Evolutionary conservation across 2,113 vertebrate genomes (phyloP).

Genomic region (Raja brachyura): DNA sequence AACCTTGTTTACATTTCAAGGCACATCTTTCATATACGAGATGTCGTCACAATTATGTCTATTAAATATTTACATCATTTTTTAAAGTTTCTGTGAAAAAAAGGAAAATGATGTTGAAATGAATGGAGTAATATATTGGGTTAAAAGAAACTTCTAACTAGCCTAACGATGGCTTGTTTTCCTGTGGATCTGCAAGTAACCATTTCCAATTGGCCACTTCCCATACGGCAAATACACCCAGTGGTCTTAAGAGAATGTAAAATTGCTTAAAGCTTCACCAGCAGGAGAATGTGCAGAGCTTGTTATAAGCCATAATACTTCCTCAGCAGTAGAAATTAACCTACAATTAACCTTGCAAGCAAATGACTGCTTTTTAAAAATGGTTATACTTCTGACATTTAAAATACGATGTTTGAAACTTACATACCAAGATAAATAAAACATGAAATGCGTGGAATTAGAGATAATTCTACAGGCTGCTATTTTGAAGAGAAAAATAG

Average conservation of each 20-base stretch:
- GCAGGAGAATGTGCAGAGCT: neutral
- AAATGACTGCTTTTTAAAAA: neutral
- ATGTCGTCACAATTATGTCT: too few relatives aligned
- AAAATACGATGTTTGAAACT: neutral
- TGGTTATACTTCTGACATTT: neutral
- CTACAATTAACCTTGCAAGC: constrained; percentile 6
- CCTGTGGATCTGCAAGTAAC: neutral
- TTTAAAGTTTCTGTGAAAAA: neutral
- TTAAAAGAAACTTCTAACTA: too few relatives aligned
- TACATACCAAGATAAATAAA: neutral
- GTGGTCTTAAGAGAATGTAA: neutral
- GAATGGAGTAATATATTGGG: neutral
- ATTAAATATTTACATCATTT: neutral
- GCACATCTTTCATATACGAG: neutral
- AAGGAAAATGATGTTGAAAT: neutral
- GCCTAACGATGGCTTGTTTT: neutral
- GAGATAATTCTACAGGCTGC: neutral
- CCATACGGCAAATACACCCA: neutral
- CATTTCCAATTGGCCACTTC: neutral
- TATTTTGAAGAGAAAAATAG: neutral
- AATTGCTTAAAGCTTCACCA: neutral
- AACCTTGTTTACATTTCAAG: neutral
- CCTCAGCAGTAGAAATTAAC: constrained; percentile 12
- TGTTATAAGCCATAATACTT: constrained; percentile 4
- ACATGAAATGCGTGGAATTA: neutral